Evolutionary conservation across 2,797 vertebrate genomes (phyloP).

Genomic region (Acomys russatus): DNA sequence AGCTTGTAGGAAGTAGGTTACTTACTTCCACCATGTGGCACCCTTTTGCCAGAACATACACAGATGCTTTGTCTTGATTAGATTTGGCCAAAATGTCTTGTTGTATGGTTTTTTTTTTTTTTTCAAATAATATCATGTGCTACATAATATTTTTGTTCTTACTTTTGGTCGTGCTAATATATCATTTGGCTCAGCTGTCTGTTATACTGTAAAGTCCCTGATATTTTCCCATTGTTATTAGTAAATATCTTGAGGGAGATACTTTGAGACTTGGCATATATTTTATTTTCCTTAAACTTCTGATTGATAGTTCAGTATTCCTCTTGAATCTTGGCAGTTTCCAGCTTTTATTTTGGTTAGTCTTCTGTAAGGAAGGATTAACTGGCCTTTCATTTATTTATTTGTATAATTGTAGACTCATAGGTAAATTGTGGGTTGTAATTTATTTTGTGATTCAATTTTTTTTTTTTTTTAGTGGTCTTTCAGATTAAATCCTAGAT

Average conservation of each 20-base stretch:
- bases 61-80: background rate
- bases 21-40: background rate
- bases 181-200: slow-evolving; percentile 3
- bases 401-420: background rate
- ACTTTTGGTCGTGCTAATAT: background rate
- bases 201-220: slow-evolving; percentile 7
- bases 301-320: background rate
- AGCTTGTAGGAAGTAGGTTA: background rate
- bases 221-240: background rate
- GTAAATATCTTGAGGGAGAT: background rate
- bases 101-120: background rate
- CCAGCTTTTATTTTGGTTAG: background rate
- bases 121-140: background rate
- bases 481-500: background rate
- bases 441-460: slow-evolving; percentile 8
- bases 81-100: slow-evolving; percentile 18
- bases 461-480: background rate
- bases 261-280: background rate
- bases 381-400: background rate
- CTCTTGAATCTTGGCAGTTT: background rate
- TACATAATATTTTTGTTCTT: background rate
- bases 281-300: background rate
- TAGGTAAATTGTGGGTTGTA: background rate
- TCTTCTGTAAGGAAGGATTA: background rate
- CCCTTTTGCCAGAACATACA: background rate